Evolutionary conservation across 2,888 invertebrate genomes (phyloP), one percentile per base, ranked within the genome.

Genomic region (Eupeodes luniger): DNA sequence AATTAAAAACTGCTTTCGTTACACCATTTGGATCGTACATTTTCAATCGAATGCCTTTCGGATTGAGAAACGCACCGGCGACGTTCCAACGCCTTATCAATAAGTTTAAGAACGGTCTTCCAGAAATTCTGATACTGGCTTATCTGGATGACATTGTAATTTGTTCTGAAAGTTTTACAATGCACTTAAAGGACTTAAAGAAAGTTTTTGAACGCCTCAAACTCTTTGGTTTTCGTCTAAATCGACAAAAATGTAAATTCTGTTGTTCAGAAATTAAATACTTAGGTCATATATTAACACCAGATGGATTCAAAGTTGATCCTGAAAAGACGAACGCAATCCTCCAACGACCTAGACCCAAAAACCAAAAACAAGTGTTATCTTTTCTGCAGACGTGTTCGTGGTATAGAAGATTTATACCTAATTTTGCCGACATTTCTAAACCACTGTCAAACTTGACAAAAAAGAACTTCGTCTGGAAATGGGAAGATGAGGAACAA

Each of bases 221-320:
- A 12, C 27, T 27, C 11, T 27, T 27, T 27, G 57, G 27, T 3
- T 57, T 57, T 4, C 11, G 11, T 11, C 57, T 57, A 1, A 61
- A 61, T 10, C 19, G 51, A 19, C 34, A 66, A 2, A 80, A 80
- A 19, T 64, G 6, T 5, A 77, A 61, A 12, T 61, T 47, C 9
- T 72, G 72, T 55, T 55, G 72, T 27, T 55, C 53, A 88, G 94
- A 4, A 84, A 90, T n/a, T n/a, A n/a, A n/a, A n/a, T n/a, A n/a
- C n/a, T n/a, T n/a, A n/a, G n/a, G n/a, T n/a, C n/a, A n/a, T n/a
- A n/a, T n/a, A n/a, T n/a, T n/a, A n/a, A n/a, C n/a, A n/a, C n/a
- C n/a, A n/a, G n/a, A n/a, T n/a, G n/a, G n/a, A n/a, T n/a, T n/a
- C n/a, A n/a, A n/a, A n/a, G n/a, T n/a, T n/a, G n/a, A n/a, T n/a